Evolutionary conservation across 2,113 vertebrate species (phyloP).

Genomic region (Corythornis vintsioides): DNA sequence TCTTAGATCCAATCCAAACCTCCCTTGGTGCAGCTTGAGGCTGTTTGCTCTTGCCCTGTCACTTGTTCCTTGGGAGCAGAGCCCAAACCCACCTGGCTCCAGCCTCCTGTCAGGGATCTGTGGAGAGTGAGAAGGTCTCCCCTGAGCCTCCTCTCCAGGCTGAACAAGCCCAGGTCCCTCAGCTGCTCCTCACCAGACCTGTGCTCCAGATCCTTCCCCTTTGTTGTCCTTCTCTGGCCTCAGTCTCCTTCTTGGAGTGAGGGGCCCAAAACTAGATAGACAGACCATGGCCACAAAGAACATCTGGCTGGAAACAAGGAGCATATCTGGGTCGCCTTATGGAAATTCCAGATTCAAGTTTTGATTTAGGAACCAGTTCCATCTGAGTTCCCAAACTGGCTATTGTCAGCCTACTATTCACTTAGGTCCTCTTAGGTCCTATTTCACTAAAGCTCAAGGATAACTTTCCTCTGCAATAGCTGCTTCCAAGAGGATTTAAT

Average conservation of each 20-base stretch:
- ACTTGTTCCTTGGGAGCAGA: not conserved
- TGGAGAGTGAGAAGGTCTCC: no score
- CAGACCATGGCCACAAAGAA: not conserved
- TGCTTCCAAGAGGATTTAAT: not conserved
- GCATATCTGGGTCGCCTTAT: not conserved
- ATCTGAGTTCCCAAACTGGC: not conserved
- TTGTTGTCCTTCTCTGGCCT: not conserved
- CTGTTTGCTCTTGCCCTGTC: not conserved
- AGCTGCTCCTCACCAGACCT: fast-evolving
- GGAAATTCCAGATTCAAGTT: not conserved
- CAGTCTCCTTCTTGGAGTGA: not conserved
- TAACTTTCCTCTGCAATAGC: not conserved
- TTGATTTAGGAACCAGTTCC: not conserved
- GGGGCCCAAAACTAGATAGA: not conserved
- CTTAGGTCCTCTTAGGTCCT: no score
- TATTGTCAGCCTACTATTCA: not conserved
- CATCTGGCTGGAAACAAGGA: not conserved
- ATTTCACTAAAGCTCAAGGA: not conserved
- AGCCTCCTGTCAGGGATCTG: no score
- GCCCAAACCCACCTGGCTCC: not conserved
- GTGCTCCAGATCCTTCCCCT: not conserved
- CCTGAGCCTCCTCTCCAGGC: not conserved
- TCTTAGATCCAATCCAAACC: not conserved
- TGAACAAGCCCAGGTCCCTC: not conserved
- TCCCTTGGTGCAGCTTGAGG: not conserved